Conservation (phyloP, 1,140 invertebrate genomes). For the Aphaenogaster floridana region DNA sequence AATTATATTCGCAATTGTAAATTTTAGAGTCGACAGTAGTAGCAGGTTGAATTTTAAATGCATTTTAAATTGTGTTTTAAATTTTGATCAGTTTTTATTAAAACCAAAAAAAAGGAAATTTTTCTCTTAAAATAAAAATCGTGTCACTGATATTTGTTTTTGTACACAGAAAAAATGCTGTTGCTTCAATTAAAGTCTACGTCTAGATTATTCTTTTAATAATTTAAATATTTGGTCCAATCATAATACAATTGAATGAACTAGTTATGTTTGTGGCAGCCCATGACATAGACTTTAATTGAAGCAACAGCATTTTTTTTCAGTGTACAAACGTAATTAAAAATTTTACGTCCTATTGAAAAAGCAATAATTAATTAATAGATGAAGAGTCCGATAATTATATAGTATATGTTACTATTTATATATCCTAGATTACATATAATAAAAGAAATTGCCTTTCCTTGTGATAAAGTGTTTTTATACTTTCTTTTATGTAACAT, state of each 20-base stretch:
- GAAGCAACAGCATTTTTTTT: too few species aligned
- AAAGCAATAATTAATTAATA: neutral
- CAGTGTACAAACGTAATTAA: neutral
- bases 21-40: neutral
- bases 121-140: neutral
- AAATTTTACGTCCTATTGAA: neutral
- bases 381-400: neutral
- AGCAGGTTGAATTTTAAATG: neutral
- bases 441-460: neutral
- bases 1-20: conserved; percentile 34
- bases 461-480: neutral
- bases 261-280: too few species aligned
- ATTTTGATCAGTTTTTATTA: neutral
- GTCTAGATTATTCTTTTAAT: too few species aligned
- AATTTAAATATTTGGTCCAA: too few species aligned
- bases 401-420: neutral
- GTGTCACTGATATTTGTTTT: neutral
- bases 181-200: too few species aligned
- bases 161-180: too few species aligned
- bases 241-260: too few species aligned
- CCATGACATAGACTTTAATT: too few species aligned
- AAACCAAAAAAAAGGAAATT: neutral
- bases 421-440: neutral
- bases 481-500: neutral
- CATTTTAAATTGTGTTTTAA: neutral